Conservation (phyloP, 2,113 vertebrate species). For the Crocuta crocuta region DNA sequence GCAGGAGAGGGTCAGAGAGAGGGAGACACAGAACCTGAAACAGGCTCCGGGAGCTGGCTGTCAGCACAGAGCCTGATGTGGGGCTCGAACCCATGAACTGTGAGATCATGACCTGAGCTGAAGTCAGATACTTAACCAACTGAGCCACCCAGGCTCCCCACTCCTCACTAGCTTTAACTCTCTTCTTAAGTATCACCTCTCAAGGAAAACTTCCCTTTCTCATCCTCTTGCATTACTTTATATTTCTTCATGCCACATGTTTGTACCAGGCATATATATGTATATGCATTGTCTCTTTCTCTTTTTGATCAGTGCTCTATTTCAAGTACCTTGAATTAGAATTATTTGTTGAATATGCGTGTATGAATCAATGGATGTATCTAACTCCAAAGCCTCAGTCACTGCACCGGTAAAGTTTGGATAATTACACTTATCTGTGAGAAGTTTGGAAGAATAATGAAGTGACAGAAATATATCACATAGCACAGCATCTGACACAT, state of each 20-base stretch:
- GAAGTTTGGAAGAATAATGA: background rate
- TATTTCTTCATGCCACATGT: background rate
- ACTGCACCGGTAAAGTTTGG: background rate
- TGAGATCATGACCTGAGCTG: too few species aligned
- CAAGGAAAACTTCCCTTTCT: background rate
- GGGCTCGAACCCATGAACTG: too few species aligned
- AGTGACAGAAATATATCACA: background rate
- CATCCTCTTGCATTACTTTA: background rate
- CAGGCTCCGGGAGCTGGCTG: too few species aligned
- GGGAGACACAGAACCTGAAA: too few species aligned
- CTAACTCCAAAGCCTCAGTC: background rate
- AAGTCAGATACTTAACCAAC: too few species aligned
- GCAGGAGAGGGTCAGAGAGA: too few species aligned
- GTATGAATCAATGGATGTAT: background rate
- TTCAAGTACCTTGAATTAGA: conserved; percentile 30
- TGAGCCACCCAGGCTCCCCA: too few species aligned
- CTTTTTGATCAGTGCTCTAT: background rate
- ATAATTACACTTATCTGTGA: background rate
- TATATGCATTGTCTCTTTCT: background rate
- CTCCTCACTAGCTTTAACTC: background rate
- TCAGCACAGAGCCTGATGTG: too few species aligned
- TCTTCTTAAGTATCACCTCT: background rate
- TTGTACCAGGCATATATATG: background rate
- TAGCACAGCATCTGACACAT: background rate
- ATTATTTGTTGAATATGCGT: background rate